Evolutionary conservation across 2,888 invertebrate genomes (phyloP), one percentile per base, ranked within the genome.

Genomic region (Buathra laborator): DNA sequence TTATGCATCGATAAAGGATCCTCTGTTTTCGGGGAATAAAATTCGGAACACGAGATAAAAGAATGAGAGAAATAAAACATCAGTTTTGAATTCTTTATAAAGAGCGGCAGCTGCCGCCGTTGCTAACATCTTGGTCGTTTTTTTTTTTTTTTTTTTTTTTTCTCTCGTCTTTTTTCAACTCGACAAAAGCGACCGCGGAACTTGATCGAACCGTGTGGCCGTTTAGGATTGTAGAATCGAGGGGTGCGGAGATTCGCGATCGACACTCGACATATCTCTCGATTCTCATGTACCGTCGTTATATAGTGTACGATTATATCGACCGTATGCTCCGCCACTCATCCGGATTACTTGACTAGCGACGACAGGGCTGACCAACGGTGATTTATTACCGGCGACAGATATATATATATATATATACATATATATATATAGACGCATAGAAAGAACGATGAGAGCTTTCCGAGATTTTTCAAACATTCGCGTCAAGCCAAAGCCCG

Each of bases 341-440:
- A 67, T 85, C 75, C 71, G 74, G 85, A 85, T 85, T 85, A 82
- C 75, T 75, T 32, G 56, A 37, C 75, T 44, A 66, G 74, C 66
- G 74, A 82, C 85, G 78, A 85, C 70, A 85, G 62, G 75, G 66
- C 66, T 75, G 81, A 75, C 78, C 85, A 75, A 48, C 78, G 82
- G 88, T 89, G 87, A 88, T 89, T 87, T 84, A 83, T 79, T 59
- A 59, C 48, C 64, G 53, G 64, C 70, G n/a, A n/a, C n/a, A n/a
- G n/a, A n/a, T n/a, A n/a, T n/a, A n/a, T n/a, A n/a, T n/a, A n/a
- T n/a, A n/a, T n/a, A n/a, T n/a, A n/a, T n/a, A n/a, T n/a, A n/a
- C n/a, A n/a, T n/a, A n/a, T n/a, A n/a, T n/a, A n/a, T n/a, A n/a
- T n/a, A 56, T n/a, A 56, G 44, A 46, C 19, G 51, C 19, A 10